Evolutionary conservation across 2,888 invertebrate species (phyloP), one percentile per base, ranked within the genome.

Genomic region (Apotomis turbidana): DNA sequence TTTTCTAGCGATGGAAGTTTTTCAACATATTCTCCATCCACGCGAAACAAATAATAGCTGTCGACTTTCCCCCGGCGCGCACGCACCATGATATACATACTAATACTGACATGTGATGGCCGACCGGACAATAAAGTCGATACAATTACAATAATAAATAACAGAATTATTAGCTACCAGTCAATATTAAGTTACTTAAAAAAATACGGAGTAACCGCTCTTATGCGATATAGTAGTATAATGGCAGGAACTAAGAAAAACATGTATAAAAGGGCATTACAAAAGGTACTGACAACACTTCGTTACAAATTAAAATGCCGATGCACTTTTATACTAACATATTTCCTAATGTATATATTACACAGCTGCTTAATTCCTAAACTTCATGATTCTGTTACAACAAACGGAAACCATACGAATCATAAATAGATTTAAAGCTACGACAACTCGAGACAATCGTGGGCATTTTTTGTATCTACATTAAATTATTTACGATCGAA

Each of bases 81-180:
- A 61, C 61, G 60, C 60, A 44, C 51, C 60, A 61, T 68, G 46
- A 55, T 6, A 55, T 38, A 44, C n/a, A 44, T 60, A 27, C 27
- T 27, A 69, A 55, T 55, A 64, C 64, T 64, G 64, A 55, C n/a
- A 44, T 9, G 41, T 61, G 61, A 46, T 61, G 12, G 44, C 44
- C 44, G 44, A 13, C 38, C 60, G 60, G 41, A 13, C 12, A 46
- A 44, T 15, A 3, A 13, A 52, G 44, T 66, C 12, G 44, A 46
- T 59, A 67, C 38, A 58, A 49, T 67, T 58, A 67, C 10, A 38
- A 51, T 57, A 67, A 59, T 67, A 67, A 67, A 64, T 64, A 70
- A 70, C 27, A 27, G n/a, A 70, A 57, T 67, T 62, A 67, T 67
- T 59, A 62, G 41, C 71, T 71, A 71, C 61, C 71, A 67, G 67